A percentile compares a stretch with the other conserved stretches of the same genome.
Conservation (phyloP, 2,797 vertebrate species). For the Hirundo rustica region DNA sequence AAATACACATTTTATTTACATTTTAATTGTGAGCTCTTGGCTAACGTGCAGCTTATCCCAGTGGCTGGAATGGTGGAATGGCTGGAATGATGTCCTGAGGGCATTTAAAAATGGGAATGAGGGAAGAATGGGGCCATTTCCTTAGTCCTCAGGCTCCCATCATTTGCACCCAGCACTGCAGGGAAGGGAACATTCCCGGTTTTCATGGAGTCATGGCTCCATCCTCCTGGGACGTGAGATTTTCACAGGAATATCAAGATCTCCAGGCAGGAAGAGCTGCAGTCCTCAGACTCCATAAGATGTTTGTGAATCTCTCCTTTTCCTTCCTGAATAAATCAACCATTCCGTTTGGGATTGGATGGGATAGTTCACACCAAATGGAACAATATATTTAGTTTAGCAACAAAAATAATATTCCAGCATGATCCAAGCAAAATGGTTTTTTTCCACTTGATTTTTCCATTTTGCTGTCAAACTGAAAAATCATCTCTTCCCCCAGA, state of each 20-base stretch:
- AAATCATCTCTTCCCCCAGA: constrained; percentile 19
- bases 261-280: not conserved
- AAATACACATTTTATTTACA: not conserved
- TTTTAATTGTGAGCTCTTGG: not conserved
- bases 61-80: not conserved
- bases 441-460: constrained; percentile 37
- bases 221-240: not conserved
- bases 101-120: not conserved
- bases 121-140: not conserved
- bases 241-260: not conserved
- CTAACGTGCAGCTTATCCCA: not conserved
- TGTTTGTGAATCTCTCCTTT: not conserved
- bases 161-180: not conserved
- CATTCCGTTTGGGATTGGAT: not conserved
- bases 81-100: not conserved
- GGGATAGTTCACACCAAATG: not conserved
- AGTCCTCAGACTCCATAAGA: not conserved
- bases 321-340: not conserved
- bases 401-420: constrained; percentile 25
- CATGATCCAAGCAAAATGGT: not conserved
- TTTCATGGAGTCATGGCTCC: not conserved
- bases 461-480: constrained; percentile 48
- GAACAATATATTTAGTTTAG: not conserved
- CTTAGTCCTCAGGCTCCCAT: not conserved
- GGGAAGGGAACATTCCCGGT: not conserved